Conservation (phyloP, 2,113 vertebrate genomes). For the Corydoras sp. region DNA sequence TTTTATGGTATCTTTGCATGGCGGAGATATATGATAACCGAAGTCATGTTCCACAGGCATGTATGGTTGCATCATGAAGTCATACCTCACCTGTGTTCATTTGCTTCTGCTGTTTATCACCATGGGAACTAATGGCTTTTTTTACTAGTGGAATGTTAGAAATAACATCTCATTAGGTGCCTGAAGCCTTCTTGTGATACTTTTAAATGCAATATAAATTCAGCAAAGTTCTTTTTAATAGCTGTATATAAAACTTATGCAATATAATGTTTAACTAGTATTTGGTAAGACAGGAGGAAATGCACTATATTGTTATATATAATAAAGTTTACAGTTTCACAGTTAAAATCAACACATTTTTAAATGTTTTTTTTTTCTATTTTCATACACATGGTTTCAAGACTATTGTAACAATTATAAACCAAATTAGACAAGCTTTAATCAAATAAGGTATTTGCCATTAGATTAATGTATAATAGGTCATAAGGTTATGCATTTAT, state of each 20-base stretch:
- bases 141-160: constrained; percentile 6
- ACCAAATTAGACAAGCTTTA: too few species aligned
- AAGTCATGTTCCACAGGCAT: background rate
- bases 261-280: too few species aligned
- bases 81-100: background rate
- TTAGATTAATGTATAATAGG: too few species aligned
- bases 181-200: background rate
- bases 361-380: too few species aligned
- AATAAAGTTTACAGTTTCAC: too few species aligned
- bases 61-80: background rate
- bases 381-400: too few species aligned
- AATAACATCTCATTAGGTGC: background rate
- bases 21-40: background rate
- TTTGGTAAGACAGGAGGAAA: too few species aligned
- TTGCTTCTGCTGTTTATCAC: background rate
- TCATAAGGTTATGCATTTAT: too few species aligned
- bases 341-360: too few species aligned
- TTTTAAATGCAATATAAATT: background rate
- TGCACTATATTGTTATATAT: too few species aligned
- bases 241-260: background rate
- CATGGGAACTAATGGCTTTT: constrained; percentile 17
- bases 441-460: too few species aligned
- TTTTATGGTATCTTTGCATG: background rate
- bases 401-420: too few species aligned
- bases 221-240: background rate